A percentile compares a stretch with the other conserved stretches of the same genome.
Evolutionary conservation across 2,888 invertebrate species (phyloP).

Genomic region (Plebejus argus): DNA sequence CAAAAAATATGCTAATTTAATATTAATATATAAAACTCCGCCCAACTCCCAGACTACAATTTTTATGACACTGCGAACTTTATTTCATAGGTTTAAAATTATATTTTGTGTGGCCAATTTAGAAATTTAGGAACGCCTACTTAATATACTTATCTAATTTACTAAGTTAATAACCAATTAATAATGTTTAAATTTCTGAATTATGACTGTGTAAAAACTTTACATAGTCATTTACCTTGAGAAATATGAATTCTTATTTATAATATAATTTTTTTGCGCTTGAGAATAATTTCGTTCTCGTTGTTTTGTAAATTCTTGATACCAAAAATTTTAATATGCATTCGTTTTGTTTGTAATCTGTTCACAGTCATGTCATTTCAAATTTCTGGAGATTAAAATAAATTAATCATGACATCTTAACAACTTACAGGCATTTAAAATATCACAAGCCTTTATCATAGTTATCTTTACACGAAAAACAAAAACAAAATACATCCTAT

Average conservation of each 20-base stretch:
- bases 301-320: neutral
- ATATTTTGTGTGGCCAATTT: neutral
- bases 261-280: no score
- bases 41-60: neutral
- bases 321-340: neutral
- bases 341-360: neutral
- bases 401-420: slow-evolving; percentile 17
- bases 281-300: no score
- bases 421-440: neutral
- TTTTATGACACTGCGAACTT: neutral
- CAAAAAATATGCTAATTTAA: neutral
- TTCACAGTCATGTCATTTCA: neutral
- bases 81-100: neutral
- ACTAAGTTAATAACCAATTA: neutral
- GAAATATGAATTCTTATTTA: no score
- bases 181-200: neutral
- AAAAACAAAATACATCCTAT: slow-evolving; percentile 5
- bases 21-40: neutral
- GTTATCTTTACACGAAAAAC: slow-evolving; percentile 7
- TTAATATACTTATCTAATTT: neutral
- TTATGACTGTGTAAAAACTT: neutral
- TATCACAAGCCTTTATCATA: neutral
- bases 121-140: neutral
- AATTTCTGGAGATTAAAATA: slow-evolving; percentile 6
- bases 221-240: no score